These are phyloP conservation scores for Lycodopsis pacificus DNA, from an alignment of 2,797 vertebrate genomes.

Conservation along the genomic window DNA sequence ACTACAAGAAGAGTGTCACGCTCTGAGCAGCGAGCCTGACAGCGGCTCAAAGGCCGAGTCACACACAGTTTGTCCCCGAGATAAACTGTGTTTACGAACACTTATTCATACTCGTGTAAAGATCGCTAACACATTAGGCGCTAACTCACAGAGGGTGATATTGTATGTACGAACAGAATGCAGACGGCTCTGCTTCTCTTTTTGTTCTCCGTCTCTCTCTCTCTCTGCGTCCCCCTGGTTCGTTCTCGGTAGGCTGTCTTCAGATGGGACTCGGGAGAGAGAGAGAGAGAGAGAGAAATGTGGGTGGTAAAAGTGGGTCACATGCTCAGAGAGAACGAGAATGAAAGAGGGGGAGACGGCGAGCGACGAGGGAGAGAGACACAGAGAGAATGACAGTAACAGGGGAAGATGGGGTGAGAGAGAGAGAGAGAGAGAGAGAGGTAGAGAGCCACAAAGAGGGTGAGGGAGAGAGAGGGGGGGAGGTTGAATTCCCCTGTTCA, in stretches of 20 bases:
- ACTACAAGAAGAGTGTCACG: slow-evolving; percentile 54
- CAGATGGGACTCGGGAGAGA: slow-evolving; percentile 79
- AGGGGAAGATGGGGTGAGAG: slow-evolving; percentile 56
- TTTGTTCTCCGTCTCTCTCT: slow-evolving; percentile 51
- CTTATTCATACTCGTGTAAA: slow-evolving; percentile 37
- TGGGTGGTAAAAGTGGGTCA: slow-evolving; percentile 84
- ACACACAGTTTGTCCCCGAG: slow-evolving; percentile 15
- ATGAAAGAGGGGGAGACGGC: slow-evolving; percentile 43
- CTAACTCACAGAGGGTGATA: slow-evolving; percentile 46
- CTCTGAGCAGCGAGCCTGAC: slow-evolving; percentile 52
- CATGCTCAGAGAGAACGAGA: slow-evolving; percentile 73
- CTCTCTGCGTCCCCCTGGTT: slow-evolving; percentile 72
- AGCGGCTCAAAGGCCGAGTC: slow-evolving; percentile 39
- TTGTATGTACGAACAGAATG: slow-evolving; percentile 26
- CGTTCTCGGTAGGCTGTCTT: slow-evolving; percentile 80
- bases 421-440: slow-evolving; percentile 32
- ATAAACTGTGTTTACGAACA: slow-evolving; percentile 48
- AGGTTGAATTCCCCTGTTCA: slow-evolving; percentile 84
- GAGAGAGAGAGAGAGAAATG: slow-evolving; percentile 60
- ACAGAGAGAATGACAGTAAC: slow-evolving; percentile 70
- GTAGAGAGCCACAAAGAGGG: slow-evolving; percentile 43
- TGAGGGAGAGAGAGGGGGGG: slow-evolving; percentile 46
- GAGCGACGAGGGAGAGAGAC: slow-evolving; percentile 52
- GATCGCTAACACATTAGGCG: slow-evolving; percentile 33
- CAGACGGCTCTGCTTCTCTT: slow-evolving; percentile 54